Conservation (phyloP, 2,888 invertebrate species). For the Drosophila kambysellisi region DNA sequence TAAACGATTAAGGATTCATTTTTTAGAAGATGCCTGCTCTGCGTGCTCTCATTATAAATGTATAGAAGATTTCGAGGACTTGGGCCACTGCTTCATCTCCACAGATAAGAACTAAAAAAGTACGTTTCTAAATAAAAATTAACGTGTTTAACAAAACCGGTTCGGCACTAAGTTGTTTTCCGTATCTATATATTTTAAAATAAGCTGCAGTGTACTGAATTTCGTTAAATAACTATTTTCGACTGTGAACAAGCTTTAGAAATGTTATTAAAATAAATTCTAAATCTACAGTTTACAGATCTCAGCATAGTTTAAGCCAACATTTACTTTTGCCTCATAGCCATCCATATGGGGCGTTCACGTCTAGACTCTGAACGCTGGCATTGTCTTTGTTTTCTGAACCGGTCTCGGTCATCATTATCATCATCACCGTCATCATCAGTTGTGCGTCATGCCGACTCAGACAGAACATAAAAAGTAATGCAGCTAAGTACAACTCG, state of each 20-base stretch:
- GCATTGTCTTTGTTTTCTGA: constrained; percentile 66
- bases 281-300: neutral
- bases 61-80: neutral
- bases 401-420: constrained; percentile 39
- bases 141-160: constrained; percentile 18
- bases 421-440: constrained; percentile 15
- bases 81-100: neutral
- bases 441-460: constrained; percentile 60
- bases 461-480: constrained; percentile 72
- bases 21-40: neutral
- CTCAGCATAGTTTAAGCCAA: constrained; percentile 15
- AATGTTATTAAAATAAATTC: neutral
- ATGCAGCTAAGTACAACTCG: constrained; percentile 50
- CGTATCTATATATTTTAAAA: neutral
- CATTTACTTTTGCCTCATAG: constrained; percentile 17
- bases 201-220: neutral
- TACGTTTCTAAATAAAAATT: constrained; percentile 3
- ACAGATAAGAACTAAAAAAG: neutral
- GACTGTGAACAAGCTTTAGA: neutral
- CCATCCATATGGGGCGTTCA: constrained; percentile 59
- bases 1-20: neutral
- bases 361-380: constrained; percentile 64
- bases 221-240: neutral
- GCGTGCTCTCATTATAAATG: constrained; percentile 8
- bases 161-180: constrained; percentile 10